A percentile compares a stretch with the other conserved stretches of the same genome.
These are phyloP conservation scores for Keiferia lycopersicella DNA, from an alignment of 2,888 invertebrate genomes.

Conservation along the genomic window DNA sequence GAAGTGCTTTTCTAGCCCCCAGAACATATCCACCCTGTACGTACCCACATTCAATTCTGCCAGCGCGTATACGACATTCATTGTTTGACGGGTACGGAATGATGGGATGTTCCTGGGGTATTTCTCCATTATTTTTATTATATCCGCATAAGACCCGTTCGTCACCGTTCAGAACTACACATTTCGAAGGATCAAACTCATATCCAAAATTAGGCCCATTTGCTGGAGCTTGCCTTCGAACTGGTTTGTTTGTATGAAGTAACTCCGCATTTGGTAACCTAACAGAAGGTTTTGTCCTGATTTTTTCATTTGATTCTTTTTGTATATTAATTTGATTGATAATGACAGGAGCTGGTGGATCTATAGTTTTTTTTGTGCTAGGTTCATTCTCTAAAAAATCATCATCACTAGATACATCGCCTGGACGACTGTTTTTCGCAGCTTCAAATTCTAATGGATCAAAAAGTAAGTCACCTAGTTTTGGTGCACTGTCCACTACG, in stretches of 20 bases:
- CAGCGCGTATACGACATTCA: conserved; percentile 53
- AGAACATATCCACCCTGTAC: conserved; percentile 22
- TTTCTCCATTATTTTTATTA: conserved; percentile 54
- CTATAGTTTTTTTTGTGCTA: not conserved
- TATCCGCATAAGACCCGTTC: conserved; percentile 63
- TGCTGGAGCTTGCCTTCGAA: not conserved
- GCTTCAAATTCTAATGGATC: conserved; percentile 48
- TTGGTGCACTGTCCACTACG: conserved; percentile 46
- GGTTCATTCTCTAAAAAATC: conserved; percentile 13
- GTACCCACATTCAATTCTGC: conserved; percentile 71
- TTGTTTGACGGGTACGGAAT: conserved; percentile 45
- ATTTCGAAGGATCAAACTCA: conserved; percentile 52
- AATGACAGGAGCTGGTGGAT: not conserved
- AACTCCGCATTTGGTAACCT: not conserved
- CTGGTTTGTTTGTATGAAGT: not conserved
- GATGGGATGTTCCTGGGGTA: conserved; percentile 33
- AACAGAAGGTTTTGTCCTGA: not conserved
- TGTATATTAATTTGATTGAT: conserved; percentile 4
- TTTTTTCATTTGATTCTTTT: not conserved
- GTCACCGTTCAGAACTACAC: conserved; percentile 47
- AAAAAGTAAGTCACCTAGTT: conserved; percentile 44
- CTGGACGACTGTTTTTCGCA: conserved; percentile 27
- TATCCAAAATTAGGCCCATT: conserved; percentile 42
- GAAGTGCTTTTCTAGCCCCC: conserved; percentile 2
- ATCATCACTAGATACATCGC: conserved; percentile 11